A percentile compares a stretch with the other conserved stretches of the same genome.
Conservation (phyloP, 2,888 invertebrate species). For the Tineola bisselliella region DNA sequence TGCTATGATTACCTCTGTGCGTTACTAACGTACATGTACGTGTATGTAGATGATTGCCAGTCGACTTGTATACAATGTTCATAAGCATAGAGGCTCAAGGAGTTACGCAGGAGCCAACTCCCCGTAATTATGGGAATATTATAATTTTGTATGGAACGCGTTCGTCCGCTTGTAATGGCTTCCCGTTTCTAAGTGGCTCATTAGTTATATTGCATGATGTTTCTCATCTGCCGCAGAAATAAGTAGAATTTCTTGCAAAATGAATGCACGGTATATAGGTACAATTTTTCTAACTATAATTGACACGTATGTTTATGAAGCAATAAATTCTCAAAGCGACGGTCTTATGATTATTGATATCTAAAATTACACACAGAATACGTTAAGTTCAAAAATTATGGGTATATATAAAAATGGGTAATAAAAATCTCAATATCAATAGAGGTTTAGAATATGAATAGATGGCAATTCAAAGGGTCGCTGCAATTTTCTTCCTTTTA, state of each 20-base stretch:
- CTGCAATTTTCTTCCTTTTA: background rate
- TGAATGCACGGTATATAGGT: slow-evolving; percentile 1
- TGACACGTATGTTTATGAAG: background rate
- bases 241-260: slow-evolving; percentile 3
- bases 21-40: background rate
- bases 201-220: slow-evolving; percentile 19
- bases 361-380: background rate
- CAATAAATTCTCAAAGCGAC: background rate
- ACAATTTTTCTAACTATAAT: slow-evolving; percentile 9
- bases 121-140: slow-evolving; percentile 23
- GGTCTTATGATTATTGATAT: background rate
- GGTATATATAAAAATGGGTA: background rate
- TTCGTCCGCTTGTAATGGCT: slow-evolving; percentile 19
- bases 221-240: slow-evolving; percentile 14
- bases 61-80: slow-evolving; percentile 11
- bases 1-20: background rate
- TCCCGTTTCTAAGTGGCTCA: slow-evolving; percentile 22
- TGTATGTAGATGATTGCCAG: background rate
- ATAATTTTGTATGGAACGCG: slow-evolving; percentile 22
- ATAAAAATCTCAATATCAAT: background rate
- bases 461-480: background rate
- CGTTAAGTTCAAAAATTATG: background rate
- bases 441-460: background rate
- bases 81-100: slow-evolving; percentile 18
- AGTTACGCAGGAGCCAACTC: slow-evolving; percentile 10